A percentile compares a stretch with the other conserved stretches of the same genome.
Evolutionary conservation across 1,140 invertebrate species (phyloP).

Genomic region (Panagrolaimus sp.): DNA sequence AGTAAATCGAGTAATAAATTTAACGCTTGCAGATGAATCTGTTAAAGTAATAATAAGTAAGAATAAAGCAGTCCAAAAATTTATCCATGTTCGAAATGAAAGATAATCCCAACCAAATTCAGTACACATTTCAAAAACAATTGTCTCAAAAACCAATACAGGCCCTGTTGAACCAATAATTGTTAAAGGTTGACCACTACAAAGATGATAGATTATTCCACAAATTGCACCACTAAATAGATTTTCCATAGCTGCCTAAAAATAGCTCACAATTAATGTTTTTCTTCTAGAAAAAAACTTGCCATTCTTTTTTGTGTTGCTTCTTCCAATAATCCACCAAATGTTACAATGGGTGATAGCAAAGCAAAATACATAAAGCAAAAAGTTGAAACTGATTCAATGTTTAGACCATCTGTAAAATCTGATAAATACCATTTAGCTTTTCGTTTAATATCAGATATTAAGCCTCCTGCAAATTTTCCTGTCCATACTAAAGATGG

Average conservation of each 20-base stretch:
- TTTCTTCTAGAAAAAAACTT: slow-evolving; percentile 38
- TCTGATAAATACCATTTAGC: slow-evolving; percentile 69
- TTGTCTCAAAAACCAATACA: slow-evolving; percentile 94
- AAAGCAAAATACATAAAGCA: slow-evolving; percentile 94
- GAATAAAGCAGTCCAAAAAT: slow-evolving; percentile 82
- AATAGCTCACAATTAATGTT: background rate
- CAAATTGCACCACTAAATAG: slow-evolving; percentile 88
- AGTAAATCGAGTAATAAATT: slow-evolving; percentile 96
- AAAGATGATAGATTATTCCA: slow-evolving; percentile 88
- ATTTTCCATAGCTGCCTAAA: slow-evolving; percentile 89
- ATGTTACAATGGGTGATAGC: slow-evolving; percentile 92
- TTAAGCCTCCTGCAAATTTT: slow-evolving; percentile 77
- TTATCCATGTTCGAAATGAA: slow-evolving; percentile 85
- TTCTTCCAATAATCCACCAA: slow-evolving; percentile 85
- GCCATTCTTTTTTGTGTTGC: slow-evolving; percentile 88
- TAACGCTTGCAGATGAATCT: slow-evolving; percentile 90
- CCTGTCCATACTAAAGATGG: slow-evolving; percentile 70
- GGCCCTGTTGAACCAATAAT: slow-evolving; percentile 95
- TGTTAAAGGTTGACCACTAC: slow-evolving; percentile 93
- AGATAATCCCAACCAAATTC: slow-evolving; percentile 69
- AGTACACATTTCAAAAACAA: slow-evolving; percentile 85
- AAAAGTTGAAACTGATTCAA: slow-evolving; percentile 91
- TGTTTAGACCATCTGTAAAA: slow-evolving; percentile 74
- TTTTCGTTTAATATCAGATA: slow-evolving; percentile 88
- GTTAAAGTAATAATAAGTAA: slow-evolving; percentile 81